A percentile compares a stretch with the other conserved stretches of the same genome.
Evolutionary conservation across 2,888 invertebrate species (phyloP).

Genomic region (Mantis religiosa): DNA sequence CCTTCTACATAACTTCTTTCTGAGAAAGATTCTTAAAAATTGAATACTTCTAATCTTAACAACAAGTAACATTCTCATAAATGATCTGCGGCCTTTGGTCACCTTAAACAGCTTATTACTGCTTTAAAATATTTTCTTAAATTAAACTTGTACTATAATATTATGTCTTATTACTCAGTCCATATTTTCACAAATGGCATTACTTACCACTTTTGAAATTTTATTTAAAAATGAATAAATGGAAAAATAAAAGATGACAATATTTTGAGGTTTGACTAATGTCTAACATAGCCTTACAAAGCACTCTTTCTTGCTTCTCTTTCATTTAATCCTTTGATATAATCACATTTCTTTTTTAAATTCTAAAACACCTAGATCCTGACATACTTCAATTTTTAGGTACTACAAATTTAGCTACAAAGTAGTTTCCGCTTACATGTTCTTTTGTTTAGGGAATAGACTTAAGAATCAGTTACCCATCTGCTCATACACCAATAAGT

Average conservation of each 20-base stretch:
- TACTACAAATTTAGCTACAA: neutral
- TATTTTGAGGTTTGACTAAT: neutral
- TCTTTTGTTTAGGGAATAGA: neutral
- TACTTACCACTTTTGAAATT: neutral
- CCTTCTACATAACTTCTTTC: neutral
- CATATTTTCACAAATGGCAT: neutral
- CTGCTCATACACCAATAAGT: neutral
- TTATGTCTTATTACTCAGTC: constrained; percentile 12
- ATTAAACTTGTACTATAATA: constrained; percentile 6
- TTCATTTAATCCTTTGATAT: neutral
- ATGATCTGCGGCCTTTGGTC: neutral
- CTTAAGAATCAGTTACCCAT: too few species aligned
- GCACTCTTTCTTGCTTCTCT: neutral
- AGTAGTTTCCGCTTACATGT: neutral
- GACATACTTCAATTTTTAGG: neutral
- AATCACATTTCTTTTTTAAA: neutral
- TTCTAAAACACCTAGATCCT: neutral
- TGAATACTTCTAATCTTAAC: neutral
- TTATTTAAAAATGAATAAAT: neutral
- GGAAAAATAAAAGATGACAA: neutral
- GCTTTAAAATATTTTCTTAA: neutral
- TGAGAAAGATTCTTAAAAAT: neutral
- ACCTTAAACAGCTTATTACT: neutral
- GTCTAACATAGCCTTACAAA: too few species aligned
- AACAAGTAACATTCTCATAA: neutral